Conservation (phyloP, 2,888 invertebrate species). For the Itoplectis maculator region DNA sequence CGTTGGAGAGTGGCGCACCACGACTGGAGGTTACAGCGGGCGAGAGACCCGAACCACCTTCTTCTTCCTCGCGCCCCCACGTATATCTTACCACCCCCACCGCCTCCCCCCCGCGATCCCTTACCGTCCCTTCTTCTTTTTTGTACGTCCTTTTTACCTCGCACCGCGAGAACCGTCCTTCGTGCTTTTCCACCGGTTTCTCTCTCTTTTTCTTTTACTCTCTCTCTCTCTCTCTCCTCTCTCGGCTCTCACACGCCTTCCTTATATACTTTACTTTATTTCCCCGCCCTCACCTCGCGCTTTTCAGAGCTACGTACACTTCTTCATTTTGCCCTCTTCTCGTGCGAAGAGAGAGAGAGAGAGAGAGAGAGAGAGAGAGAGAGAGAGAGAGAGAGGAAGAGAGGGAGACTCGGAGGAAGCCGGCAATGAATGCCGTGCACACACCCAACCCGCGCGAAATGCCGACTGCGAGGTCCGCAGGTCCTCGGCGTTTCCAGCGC, state of each 20-base stretch:
- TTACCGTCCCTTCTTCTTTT: constrained; percentile 52
- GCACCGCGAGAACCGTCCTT: constrained; percentile 58
- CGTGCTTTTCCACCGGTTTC: constrained; percentile 32
- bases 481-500: not conserved
- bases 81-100: constrained; percentile 41
- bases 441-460: constrained; percentile 3
- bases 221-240: too few relatives aligned
- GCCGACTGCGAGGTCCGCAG: too few relatives aligned
- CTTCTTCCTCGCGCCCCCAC: not conserved
- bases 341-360: constrained; percentile 58
- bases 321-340: constrained; percentile 50
- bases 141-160: constrained; percentile 2
- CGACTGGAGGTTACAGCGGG: constrained; percentile 53
- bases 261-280: constrained; percentile 54
- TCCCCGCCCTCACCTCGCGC: constrained; percentile 51
- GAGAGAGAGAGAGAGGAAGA: too few relatives aligned
- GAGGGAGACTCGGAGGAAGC: constrained; percentile 60
- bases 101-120: too few relatives aligned
- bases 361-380: too few relatives aligned
- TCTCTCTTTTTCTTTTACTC: too few relatives aligned
- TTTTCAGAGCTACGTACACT: constrained; percentile 31
- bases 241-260: constrained; percentile 26
- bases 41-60: constrained; percentile 41
- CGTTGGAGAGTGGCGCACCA: constrained; percentile 45
- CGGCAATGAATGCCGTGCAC: constrained; percentile 53